phyloP scores from a whole-genome alignment of 2,113 vertebrate species.

The Pseudonaja textilis region DNA sequence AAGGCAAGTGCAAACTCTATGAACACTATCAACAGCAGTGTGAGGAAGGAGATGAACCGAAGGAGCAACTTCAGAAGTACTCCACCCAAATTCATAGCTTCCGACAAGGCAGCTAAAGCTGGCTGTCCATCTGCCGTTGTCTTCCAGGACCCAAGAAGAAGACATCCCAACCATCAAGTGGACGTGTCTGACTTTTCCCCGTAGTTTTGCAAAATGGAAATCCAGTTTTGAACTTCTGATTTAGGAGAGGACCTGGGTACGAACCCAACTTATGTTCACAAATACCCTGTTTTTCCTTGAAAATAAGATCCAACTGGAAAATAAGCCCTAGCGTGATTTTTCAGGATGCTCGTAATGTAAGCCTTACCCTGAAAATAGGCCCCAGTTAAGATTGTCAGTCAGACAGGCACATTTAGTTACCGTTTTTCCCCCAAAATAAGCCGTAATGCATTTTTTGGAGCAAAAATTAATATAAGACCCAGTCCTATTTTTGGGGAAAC shows the following conservation, averaged over 20 bases:
- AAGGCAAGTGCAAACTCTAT: slow-evolving; percentile 74
- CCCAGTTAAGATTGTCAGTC: no score
- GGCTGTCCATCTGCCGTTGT: accelerated
- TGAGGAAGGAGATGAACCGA: slow-evolving; percentile 66
- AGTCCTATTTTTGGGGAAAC: no score
- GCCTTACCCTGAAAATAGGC: no score
- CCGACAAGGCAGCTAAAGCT: slow-evolving; percentile 70
- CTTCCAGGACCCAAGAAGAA: not conserved
- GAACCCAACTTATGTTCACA: no score
- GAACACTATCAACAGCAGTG: slow-evolving; percentile 83
- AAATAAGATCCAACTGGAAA: no score
- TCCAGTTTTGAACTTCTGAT: not conserved
- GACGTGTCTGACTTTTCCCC: not conserved
- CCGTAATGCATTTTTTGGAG: no score
- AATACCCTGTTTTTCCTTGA: no score
- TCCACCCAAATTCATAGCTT: slow-evolving; percentile 81
- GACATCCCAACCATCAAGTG: not conserved
- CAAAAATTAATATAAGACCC: no score
- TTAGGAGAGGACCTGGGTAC: not conserved
- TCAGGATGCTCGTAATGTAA: no score
- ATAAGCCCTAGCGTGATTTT: no score
- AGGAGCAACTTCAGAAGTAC: slow-evolving; percentile 79
- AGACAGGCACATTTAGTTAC: no score
- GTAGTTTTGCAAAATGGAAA: not conserved
- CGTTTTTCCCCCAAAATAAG: no score